Percentiles rank a stretch among this genome's conserved stretches.
phyloP scores from a whole-genome alignment of 2,797 vertebrate species.

The Mus spretus region DNA sequence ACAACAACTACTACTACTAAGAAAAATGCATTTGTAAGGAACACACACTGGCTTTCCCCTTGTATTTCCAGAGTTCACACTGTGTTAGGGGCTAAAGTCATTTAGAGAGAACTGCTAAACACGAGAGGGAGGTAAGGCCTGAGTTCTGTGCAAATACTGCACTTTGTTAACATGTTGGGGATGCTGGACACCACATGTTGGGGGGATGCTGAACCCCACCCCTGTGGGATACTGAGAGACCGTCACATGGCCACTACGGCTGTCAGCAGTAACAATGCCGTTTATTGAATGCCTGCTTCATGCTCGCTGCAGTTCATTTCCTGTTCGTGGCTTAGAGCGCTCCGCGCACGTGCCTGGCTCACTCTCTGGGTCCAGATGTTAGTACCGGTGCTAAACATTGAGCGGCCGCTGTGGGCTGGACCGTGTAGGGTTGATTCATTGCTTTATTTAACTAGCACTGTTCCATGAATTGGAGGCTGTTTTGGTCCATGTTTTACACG shows the following conservation, averaged over 20 bases:
- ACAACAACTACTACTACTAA: too few relatives aligned
- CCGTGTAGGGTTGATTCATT: not conserved
- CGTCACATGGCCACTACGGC: rapidly evolving
- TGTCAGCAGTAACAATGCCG: rapidly evolving
- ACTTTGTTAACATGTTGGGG: not conserved
- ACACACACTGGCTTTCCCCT: too few relatives aligned
- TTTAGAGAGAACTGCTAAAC: not conserved
- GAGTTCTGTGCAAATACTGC: not conserved
- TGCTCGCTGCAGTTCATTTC: not conserved
- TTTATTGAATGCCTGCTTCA: not conserved
- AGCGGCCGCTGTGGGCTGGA: not conserved
- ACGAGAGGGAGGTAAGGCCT: not conserved
- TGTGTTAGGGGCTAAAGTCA: not conserved
- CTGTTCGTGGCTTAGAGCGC: not conserved
- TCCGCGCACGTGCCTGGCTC: not conserved
- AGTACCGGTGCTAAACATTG: not conserved
- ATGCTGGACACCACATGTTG: not conserved
- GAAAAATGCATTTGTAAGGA: not conserved
- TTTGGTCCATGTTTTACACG: not conserved
- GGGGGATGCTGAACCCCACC: not conserved
- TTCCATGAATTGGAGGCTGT: not conserved
- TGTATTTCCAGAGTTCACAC: not conserved
- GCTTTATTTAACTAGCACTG: not conserved
- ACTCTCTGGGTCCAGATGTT: not conserved
- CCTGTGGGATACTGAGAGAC: not conserved